Base-by-base conservation (phyloP, 1,140 invertebrate species). In the Sinella curviseta region DNA sequence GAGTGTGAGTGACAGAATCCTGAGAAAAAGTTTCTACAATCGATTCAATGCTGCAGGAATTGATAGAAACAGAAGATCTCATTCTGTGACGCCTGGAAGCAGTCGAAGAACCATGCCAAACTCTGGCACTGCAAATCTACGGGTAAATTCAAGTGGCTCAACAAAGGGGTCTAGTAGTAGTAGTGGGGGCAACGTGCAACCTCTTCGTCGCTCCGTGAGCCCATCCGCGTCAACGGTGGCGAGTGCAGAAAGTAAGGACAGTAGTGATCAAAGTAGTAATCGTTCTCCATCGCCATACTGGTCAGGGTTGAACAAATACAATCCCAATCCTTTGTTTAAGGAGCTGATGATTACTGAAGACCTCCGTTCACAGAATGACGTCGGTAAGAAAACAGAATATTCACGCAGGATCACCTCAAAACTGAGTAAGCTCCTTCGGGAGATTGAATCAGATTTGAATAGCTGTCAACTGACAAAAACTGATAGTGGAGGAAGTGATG, bases 21-120 rank as follows among this genome's bases (percentile, higher is more conserved):
- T 93, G 82, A 89, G 95, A 26, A 95, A 95, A 85, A 95, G 94
- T 85, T 96, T 94, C 86, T 97, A 95, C 85, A 92, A 92, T 2
- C 89, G 94, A 78, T 96, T 96, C 85, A 95, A 96, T 84, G 78
- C 80, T 2, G 28, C 78, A 16, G 79, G 80, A 4, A 39, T 48
- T 48, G 39, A 75, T 84, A 87, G 76, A 35, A 82, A 80, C 57
- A 39, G 74, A 65, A 55, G 48, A n/a, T 73, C 78, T 30, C 26
- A 70, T n/a, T 70, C 65, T 2, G 65, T 70, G 28, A 70, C 65
- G 12, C 26, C 26, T 3, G 65, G 8, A 17, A 31, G 26, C 8
- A 70, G 30, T 24, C 3, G 26, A 70, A 30, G 65, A 33, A 33
- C 28, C 2, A 14, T 65, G 16, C 8, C 8, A 14, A 12, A 3